Evolutionary conservation across 2,797 vertebrate species (phyloP).

Genomic region (Malacoraja senta): DNA sequence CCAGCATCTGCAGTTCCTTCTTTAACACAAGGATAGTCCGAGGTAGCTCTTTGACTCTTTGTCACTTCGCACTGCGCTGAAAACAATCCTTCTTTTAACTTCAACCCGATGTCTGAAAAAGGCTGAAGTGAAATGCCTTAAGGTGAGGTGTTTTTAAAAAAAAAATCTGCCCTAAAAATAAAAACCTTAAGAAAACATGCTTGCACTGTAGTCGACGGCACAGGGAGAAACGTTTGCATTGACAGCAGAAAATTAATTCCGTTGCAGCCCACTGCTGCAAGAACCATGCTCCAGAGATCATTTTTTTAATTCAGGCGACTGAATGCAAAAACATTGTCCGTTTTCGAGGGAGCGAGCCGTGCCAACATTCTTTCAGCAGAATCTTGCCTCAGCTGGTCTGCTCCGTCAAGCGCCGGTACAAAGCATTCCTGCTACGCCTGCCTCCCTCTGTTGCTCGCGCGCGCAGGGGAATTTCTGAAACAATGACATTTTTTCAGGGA

Average conservation of each 20-base stretch:
- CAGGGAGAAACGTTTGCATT: neutral
- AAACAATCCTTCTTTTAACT: neutral
- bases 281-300: neutral
- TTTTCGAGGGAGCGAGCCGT: neutral
- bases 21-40: too few species aligned
- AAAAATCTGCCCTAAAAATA: neutral
- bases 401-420: neutral
- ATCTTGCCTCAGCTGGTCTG: neutral
- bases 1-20: too few species aligned
- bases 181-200: neutral
- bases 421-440: neutral
- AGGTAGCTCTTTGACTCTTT: too few species aligned
- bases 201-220: neutral
- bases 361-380: neutral
- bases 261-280: neutral
- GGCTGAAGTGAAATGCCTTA: neutral
- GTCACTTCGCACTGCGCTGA: neutral
- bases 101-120: neutral
- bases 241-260: slow-evolving; percentile 7
- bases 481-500: slow-evolving; percentile 31
- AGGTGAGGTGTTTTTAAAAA: neutral
- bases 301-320: slow-evolving; percentile 14
- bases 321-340: neutral
- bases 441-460: neutral
- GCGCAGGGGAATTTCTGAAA: neutral